Percentiles rank a stretch among this genome's conserved stretches.
phyloP scores from a whole-genome alignment of 1,140 invertebrate genomes.

The Nephila pilipes region DNA sequence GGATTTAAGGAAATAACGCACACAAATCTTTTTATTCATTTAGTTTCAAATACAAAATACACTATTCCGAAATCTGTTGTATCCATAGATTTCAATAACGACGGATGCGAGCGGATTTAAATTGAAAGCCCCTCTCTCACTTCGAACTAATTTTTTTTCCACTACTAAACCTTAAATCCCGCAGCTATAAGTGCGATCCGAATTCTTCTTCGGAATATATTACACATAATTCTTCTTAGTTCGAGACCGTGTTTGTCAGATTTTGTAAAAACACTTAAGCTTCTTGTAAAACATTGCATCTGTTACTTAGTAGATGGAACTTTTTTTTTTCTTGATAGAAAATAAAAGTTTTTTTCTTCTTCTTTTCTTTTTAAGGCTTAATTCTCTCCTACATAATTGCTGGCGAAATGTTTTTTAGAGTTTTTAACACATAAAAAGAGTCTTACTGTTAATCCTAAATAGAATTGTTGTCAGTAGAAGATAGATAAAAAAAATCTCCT shows the following conservation, averaged over 20 bases:
- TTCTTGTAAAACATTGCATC: slow-evolving; percentile 5
- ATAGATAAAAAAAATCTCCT: background rate
- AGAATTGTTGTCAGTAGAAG: background rate
- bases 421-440: slow-evolving; percentile 34
- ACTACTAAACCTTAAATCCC: slow-evolving; percentile 49
- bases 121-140: background rate
- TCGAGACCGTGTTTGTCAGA: slow-evolving; percentile 35
- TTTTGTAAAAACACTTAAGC: slow-evolving; percentile 41
- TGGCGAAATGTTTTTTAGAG: slow-evolving; percentile 11
- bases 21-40: slow-evolving; percentile 75
- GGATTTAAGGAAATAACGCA: slow-evolving; percentile 70
- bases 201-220: slow-evolving; percentile 48
- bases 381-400: background rate
- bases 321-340: background rate
- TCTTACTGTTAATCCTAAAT: slow-evolving; percentile 16
- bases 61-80: background rate
- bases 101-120: slow-evolving; percentile 53
- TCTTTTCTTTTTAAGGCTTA: too few relatives aligned
- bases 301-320: background rate
- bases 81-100: slow-evolving; percentile 48
- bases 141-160: slow-evolving; percentile 26
- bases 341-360: background rate
- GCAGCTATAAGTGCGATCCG: background rate
- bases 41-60: slow-evolving; percentile 23
- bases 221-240: slow-evolving; percentile 65